Percentiles rank a stretch among this genome's conserved stretches.
Evolutionary conservation across 2,888 invertebrate species (phyloP).

Genomic region (Gymnoscelis rufifasciata): DNA sequence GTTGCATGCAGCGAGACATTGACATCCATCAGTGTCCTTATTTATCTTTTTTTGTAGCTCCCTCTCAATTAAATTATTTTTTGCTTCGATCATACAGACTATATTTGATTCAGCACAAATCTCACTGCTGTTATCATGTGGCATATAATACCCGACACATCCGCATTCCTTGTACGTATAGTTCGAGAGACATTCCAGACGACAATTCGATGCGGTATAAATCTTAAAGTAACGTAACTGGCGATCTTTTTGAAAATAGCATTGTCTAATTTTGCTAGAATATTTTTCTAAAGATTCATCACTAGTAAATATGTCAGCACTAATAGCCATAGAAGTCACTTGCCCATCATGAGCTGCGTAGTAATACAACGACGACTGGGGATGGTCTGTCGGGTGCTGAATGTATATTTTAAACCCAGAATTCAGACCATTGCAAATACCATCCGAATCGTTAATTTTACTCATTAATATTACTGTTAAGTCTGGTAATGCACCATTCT

Average conservation of each 20-base stretch:
- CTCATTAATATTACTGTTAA: constrained; percentile 32
- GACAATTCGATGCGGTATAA: constrained; percentile 49
- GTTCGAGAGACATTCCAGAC: constrained; percentile 46
- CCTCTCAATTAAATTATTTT: neutral
- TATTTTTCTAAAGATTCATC: constrained; percentile 34
- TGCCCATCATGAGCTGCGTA: constrained; percentile 34
- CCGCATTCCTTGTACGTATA: constrained; percentile 35
- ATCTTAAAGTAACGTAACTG: constrained; percentile 37
- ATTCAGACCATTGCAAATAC: constrained; percentile 12
- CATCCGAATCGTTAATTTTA: constrained; percentile 23
- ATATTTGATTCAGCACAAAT: constrained; percentile 6
- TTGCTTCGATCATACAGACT: neutral
- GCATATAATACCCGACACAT: constrained; percentile 49
- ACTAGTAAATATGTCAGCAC: constrained; percentile 8
- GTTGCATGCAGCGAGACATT: constrained; percentile 17
- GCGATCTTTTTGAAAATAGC: constrained; percentile 39
- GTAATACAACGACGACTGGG: constrained; percentile 29
- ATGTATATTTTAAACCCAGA: constrained; percentile 41
- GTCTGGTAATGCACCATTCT: constrained; percentile 37
- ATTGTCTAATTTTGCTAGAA: constrained; percentile 40
- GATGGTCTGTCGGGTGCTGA: constrained; percentile 48
- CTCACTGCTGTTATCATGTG: constrained; percentile 22
- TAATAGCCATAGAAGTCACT: constrained; percentile 43
- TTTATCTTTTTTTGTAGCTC: neutral
- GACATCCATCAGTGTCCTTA: neutral